Evolutionary conservation across 2,113 vertebrate species (phyloP).

Genomic region (Aix galericulata): DNA sequence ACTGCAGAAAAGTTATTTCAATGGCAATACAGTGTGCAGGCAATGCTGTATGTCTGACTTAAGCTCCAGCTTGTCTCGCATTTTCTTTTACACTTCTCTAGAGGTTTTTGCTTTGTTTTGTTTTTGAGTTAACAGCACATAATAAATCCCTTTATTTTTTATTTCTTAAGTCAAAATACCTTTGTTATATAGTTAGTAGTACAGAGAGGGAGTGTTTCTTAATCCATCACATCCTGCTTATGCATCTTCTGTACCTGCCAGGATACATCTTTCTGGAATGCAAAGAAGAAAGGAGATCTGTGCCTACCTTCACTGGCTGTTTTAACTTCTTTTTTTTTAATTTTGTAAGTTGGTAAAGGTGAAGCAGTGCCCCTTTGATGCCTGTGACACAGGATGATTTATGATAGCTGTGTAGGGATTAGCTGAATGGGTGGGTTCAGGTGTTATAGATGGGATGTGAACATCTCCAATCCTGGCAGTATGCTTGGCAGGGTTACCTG

Average conservation of each 20-base stretch:
- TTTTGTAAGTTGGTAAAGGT: background rate
- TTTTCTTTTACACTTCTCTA: conserved; percentile 4
- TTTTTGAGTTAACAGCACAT: background rate
- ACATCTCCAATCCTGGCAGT: background rate
- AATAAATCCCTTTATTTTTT: background rate
- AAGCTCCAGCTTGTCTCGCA: background rate
- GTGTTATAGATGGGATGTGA: conserved; percentile 27
- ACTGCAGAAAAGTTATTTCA: background rate
- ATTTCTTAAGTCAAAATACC: background rate
- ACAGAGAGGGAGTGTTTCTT: background rate
- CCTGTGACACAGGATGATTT: background rate
- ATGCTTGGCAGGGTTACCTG: background rate
- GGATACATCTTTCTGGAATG: background rate
- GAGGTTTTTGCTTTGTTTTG: background rate
- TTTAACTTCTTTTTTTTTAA: background rate
- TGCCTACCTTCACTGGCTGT: background rate
- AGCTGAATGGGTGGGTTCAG: conserved; percentile 37
- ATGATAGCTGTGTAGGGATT: conserved; percentile 1
- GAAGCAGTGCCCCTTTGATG: background rate
- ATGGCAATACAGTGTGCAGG: background rate
- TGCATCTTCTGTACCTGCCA: background rate
- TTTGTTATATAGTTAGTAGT: background rate
- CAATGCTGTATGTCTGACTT: background rate
- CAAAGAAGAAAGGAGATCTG: background rate
- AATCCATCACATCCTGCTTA: background rate